Conservation (phyloP, 2,797 vertebrate genomes). For the Alcedo atthis region DNA sequence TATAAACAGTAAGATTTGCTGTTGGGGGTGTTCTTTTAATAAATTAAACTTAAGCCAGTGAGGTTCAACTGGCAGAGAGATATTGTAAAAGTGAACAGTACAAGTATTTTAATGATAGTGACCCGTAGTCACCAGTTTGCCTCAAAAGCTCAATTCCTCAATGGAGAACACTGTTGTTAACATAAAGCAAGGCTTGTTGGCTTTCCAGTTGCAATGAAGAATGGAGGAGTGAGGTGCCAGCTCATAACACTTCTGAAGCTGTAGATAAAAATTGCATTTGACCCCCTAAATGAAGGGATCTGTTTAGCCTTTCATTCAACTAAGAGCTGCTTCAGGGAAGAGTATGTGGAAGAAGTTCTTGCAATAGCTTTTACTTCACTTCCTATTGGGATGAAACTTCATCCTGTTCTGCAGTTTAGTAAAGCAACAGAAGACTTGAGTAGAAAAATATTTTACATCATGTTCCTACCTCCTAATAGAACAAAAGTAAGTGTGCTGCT, state of each 20-base stretch:
- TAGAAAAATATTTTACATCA: background rate
- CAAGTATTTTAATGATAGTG: background rate
- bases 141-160: background rate
- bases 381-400: background rate
- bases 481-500: background rate
- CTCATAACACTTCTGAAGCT: background rate
- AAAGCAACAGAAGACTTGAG: background rate
- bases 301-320: background rate
- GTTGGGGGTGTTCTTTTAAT: background rate
- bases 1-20: background rate
- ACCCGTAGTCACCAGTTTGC: background rate
- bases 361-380: background rate
- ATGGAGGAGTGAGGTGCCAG: background rate
- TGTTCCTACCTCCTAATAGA: background rate
- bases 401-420: background rate
- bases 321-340: background rate
- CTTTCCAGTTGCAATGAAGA: background rate
- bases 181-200: slow-evolving; percentile 43
- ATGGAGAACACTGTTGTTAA: background rate
- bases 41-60: background rate
- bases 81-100: background rate
- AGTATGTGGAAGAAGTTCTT: background rate
- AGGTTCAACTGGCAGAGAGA: background rate
- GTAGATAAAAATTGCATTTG: slow-evolving; percentile 8
- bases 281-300: background rate